Base-by-base conservation (phyloP, 2,797 vertebrate genomes). In the Hafferia zeledoni region DNA sequence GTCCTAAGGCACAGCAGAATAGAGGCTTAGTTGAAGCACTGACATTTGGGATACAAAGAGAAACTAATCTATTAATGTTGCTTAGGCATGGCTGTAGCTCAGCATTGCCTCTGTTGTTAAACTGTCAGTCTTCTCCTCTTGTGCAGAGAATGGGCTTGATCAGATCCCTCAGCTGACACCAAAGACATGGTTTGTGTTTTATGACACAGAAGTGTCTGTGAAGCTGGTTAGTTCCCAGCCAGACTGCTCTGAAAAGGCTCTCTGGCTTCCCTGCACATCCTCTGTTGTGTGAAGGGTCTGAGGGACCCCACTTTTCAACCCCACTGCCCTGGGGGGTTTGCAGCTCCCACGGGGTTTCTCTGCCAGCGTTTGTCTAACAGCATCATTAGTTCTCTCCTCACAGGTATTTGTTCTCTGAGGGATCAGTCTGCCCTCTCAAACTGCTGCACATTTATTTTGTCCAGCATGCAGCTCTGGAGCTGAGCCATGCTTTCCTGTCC, bases 151-250 rank as follows among this genome's bases (percentile, higher is more conserved):
- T 5, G 64, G 67, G 56, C 63, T 44, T 9, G 35, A 23, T 44
- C 60, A 35, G 68, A 9, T 23, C 59, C 57, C 53, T 20, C 28
- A 57, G 47, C 55, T 57, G 78, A 43, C 57, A 53, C 30, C 30
- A 19, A 33, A 49, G n/a, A 9, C 0, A 0, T 35, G 37, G 13
- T 39, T 77, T 6, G 3, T 53, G 13, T 24, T 77, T 68, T 14
- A 11, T 60, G 60, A 46, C 39, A 57, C 61, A 69, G 49, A 19
- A 37, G 37, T 0, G 3, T 15, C 43, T 6, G 1, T 18, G 39
- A 49, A 57, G 10, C 31, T 7, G 27, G 35, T 78, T 78, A 61
- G 18, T 18, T 63, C 83, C 37, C 83, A 79, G 50, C 15, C 53
- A 57, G 30, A 24, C 43, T 85, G 69, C 49, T 57, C 30, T 22